Conservation (phyloP, 2,113 vertebrate species). For the Microtus oregoni region DNA sequence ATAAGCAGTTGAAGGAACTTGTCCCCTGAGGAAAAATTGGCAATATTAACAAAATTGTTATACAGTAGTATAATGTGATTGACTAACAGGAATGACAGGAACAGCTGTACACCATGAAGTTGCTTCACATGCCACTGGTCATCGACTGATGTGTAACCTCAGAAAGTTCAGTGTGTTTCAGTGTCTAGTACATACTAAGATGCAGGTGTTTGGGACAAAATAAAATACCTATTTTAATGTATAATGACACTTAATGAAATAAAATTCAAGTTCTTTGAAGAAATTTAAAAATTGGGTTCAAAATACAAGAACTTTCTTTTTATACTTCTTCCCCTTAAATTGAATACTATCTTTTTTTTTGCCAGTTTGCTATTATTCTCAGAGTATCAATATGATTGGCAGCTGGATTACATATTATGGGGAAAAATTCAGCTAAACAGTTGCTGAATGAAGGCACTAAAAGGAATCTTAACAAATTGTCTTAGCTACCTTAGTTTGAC, state of each 20-base stretch:
- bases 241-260: neutral
- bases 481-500: neutral
- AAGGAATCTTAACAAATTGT: neutral
- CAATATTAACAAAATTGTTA: neutral
- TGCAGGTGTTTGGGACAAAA: neutral
- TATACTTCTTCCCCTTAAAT: neutral
- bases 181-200: neutral
- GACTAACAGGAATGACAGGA: neutral
- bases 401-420: neutral
- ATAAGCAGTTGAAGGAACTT: neutral
- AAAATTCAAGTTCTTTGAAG: neutral
- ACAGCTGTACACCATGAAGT: neutral
- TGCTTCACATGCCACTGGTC: neutral
- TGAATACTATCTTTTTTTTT: neutral
- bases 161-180: neutral
- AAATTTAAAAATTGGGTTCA: conserved; percentile 45
- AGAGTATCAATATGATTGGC: neutral
- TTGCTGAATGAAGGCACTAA: neutral
- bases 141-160: neutral
- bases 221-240: neutral
- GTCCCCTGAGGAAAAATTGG: neutral
- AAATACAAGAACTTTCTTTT: conserved; percentile 3
- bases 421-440: neutral
- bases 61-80: neutral
- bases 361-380: conserved; percentile 35